phyloP scores from a whole-genome alignment of 2,797 vertebrate genomes.

The Spinibarbus caldwelli region DNA sequence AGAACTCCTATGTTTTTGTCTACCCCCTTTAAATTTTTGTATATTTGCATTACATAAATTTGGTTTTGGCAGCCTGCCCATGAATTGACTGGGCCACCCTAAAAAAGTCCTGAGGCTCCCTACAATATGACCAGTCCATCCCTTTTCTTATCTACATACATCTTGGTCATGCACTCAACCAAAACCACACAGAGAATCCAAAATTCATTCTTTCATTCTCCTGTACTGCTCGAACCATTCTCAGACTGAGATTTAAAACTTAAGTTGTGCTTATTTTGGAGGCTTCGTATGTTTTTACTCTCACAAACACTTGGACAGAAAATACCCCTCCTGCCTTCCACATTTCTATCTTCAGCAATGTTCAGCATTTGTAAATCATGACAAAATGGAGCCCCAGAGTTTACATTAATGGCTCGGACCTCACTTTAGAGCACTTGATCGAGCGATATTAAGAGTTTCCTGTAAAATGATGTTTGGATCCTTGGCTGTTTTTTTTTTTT shows the following conservation, averaged over 20 bases:
- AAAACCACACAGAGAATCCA: constrained; percentile 37
- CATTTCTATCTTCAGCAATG: constrained; percentile 38
- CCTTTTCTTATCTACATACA: constrained; percentile 27
- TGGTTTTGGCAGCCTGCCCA: background rate
- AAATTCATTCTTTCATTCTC: constrained; percentile 25
- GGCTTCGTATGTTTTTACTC: constrained; percentile 28
- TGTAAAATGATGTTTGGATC: constrained; percentile 52
- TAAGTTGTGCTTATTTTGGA: constrained; percentile 44
- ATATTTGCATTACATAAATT: constrained; percentile 9
- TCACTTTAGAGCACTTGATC: constrained; percentile 37
- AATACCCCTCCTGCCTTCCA: constrained; percentile 15
- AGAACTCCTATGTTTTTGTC: background rate
- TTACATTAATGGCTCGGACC: constrained; percentile 42
- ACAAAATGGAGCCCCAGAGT: constrained; percentile 41
- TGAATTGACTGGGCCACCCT: constrained; percentile 1
- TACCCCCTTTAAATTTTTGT: background rate
- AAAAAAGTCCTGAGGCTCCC: constrained; percentile 6
- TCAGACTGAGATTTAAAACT: constrained; percentile 45
- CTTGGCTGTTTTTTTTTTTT: constrained; percentile 5
- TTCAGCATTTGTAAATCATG: constrained; percentile 56
- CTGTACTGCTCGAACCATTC: constrained; percentile 24
- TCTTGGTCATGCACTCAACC: constrained; percentile 32
- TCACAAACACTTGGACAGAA: constrained; percentile 35
- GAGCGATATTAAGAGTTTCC: constrained; percentile 49
- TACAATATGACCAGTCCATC: background rate